phyloP scores from a whole-genome alignment of 2,888 invertebrate genomes.

The Onchidella celtica region DNA sequence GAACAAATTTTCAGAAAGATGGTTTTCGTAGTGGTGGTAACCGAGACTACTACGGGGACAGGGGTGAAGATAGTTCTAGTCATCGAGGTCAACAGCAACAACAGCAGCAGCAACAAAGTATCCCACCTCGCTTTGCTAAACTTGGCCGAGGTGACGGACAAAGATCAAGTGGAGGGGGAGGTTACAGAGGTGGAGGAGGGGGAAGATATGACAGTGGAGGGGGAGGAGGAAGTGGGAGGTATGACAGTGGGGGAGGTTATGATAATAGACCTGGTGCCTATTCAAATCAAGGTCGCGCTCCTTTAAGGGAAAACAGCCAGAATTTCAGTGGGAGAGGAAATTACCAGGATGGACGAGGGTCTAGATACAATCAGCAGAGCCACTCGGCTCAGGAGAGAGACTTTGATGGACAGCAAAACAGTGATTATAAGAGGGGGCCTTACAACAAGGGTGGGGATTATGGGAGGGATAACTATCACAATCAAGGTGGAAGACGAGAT shows the following conservation, averaged over 20 bases:
- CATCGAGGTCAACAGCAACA: not conserved
- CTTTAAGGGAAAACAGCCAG: constrained; percentile 4
- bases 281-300: constrained; percentile 21
- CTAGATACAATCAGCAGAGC: not conserved
- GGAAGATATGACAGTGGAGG: constrained; percentile 30
- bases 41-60: constrained; percentile 3
- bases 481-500: not conserved
- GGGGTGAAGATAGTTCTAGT: constrained; percentile 26
- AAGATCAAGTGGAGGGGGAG: not conserved
- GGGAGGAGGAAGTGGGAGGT: constrained; percentile 31
- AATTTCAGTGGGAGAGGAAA: not conserved
- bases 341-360: not conserved
- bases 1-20: not conserved
- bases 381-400: not conserved
- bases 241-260: constrained; percentile 13
- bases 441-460: not conserved
- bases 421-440: constrained; percentile 4
- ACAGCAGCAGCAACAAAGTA: constrained; percentile 17
- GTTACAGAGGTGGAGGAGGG: constrained; percentile 18
- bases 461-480: not conserved
- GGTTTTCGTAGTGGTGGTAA: not conserved
- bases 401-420: constrained; percentile 7
- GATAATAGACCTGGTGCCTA: constrained; percentile 32
- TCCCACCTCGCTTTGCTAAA: constrained; percentile 46
- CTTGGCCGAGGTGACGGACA: not conserved